Conservation (phyloP, 2,113 vertebrate genomes). For the Heterotilapia buettikoferi region DNA sequence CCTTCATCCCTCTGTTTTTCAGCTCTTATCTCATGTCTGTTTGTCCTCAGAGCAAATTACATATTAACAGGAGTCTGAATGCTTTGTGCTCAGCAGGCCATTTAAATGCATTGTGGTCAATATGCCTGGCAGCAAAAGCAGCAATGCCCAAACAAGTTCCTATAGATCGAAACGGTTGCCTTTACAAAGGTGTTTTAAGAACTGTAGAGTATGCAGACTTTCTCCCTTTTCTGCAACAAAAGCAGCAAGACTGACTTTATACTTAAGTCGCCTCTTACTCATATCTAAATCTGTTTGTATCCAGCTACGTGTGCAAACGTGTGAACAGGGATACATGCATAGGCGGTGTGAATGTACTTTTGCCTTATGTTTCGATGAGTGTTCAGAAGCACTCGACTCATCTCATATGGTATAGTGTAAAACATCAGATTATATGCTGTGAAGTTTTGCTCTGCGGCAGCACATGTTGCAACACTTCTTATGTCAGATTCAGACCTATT, state of each 20-base stretch:
- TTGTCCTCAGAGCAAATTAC: not conserved
- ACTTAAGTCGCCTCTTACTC: not conserved
- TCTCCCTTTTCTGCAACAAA: not conserved
- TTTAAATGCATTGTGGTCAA: slow-evolving; percentile 1
- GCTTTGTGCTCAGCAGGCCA: not conserved
- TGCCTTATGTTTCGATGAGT: slow-evolving; percentile 8
- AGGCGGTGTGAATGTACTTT: slow-evolving; percentile 34
- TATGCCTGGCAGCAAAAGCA: not conserved
- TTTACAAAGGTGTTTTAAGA: not conserved
- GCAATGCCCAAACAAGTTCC: not conserved
- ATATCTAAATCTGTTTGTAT: not conserved
- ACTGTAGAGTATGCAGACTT: not conserved
- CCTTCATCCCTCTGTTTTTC: not conserved
- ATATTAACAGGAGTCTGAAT: slow-evolving; percentile 6
- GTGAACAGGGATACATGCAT: not conserved
- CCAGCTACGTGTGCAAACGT: not conserved
- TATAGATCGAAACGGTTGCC: not conserved
- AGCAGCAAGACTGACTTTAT: not conserved
- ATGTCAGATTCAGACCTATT: not conserved
- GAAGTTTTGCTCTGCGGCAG: not conserved
- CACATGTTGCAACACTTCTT: not conserved
- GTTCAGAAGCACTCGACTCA: not conserved
- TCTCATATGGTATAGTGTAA: not conserved
- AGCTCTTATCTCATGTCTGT: not conserved
- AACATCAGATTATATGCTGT: not conserved